Evolutionary conservation across 64 coral and sea anemone species (phyloP).

Genomic region (Orbicella faveolata): DNA sequence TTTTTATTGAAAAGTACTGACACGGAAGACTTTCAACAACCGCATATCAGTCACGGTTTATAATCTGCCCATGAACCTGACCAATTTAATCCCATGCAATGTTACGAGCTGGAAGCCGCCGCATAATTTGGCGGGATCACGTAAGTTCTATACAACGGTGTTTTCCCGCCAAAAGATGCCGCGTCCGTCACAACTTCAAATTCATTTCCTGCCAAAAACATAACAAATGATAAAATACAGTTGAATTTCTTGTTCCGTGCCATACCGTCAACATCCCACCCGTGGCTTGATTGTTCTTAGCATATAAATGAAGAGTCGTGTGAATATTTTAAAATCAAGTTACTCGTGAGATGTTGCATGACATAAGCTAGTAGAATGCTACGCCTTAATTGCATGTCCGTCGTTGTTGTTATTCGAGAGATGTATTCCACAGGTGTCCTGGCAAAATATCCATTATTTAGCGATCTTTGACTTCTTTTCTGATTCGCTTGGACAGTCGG

Average conservation of each 20-base stretch:
- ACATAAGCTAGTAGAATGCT: background rate
- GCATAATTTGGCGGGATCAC: too few species aligned
- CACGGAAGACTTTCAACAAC: background rate
- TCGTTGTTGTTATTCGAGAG: background rate
- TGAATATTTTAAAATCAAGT: background rate
- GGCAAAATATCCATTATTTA: constrained; percentile 9
- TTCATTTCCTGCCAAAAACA: too few species aligned
- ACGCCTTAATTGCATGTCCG: background rate
- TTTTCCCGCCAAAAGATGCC: too few species aligned
- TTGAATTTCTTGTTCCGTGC: background rate
- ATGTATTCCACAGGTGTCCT: too few species aligned
- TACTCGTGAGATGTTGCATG: background rate
- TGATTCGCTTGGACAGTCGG: constrained; percentile 79
- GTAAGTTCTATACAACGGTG: too few species aligned
- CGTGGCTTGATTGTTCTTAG: background rate
- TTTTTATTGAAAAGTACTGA: background rate
- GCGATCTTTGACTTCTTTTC: constrained; percentile 74
- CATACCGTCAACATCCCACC: background rate
- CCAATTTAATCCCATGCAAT: background rate
- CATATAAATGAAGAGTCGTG: background rate
- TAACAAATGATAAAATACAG: too few species aligned
- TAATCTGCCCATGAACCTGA: background rate
- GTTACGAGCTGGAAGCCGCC: background rate
- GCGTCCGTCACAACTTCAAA: too few species aligned
- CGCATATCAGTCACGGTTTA: too few species aligned